These are phyloP conservation scores for Drosophila atroscutellata DNA, from an alignment of 2,888 invertebrate species.

Conservation along the genomic window DNA sequence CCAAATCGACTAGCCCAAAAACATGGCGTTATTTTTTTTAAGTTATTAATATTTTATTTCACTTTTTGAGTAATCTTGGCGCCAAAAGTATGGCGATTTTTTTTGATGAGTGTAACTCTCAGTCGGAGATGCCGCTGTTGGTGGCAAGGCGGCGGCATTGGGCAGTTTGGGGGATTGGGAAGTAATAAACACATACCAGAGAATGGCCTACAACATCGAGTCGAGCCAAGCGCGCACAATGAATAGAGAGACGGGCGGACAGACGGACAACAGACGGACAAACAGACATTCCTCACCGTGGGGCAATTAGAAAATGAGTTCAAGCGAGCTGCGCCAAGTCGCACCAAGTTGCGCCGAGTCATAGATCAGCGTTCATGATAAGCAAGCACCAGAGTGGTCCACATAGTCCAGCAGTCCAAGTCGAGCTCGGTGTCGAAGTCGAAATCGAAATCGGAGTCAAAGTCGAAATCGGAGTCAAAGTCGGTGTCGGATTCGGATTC, in stretches of 20 bases:
- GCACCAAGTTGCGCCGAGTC: slow-evolving; percentile 68
- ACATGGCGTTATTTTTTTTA: not conserved
- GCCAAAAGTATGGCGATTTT: not conserved
- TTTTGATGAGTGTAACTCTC: not conserved
- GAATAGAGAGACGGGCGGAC: slow-evolving; percentile 50
- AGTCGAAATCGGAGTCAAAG: not conserved
- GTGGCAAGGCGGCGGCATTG: not conserved
- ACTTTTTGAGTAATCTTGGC: not conserved
- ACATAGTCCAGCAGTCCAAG: not conserved
- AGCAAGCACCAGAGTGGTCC: slow-evolving; percentile 37
- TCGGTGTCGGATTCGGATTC: not conserved
- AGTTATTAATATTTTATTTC: not conserved
- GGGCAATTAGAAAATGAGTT: slow-evolving; percentile 79
- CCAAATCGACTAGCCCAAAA: not conserved
- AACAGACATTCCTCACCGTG: slow-evolving; percentile 72
- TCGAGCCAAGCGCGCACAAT: slow-evolving; percentile 43
- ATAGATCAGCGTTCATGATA: slow-evolving; percentile 78
- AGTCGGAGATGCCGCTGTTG: slow-evolving; percentile 5
- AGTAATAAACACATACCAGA: slow-evolving; percentile 63
- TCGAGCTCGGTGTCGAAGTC: not conserved
- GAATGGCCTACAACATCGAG: slow-evolving; percentile 33
- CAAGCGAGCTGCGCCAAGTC: slow-evolving; percentile 68
- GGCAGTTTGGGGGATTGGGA: slow-evolving; percentile 4
- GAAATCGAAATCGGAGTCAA: not conserved
- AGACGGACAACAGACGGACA: not conserved